A percentile compares a stretch with the other conserved stretches of the same genome.
Conservation (phyloP, 2,113 vertebrate genomes). For the Oreamnos americanus region DNA sequence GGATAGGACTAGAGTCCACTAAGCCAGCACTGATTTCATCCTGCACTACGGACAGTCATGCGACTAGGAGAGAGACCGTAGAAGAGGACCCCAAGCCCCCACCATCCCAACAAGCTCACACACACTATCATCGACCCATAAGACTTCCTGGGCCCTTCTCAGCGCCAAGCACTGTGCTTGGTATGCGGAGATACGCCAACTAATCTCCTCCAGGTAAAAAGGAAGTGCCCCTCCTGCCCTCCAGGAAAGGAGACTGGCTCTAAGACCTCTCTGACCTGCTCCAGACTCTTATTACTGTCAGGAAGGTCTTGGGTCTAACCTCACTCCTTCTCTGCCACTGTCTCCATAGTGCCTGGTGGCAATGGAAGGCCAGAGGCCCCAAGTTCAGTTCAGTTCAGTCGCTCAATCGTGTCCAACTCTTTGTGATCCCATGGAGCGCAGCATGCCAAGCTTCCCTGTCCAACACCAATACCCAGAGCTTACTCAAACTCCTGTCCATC, state of each 20-base stretch:
- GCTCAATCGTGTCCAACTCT: rapidly evolving
- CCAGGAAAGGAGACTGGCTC: not conserved
- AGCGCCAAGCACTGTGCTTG: not conserved
- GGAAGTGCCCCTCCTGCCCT: not conserved
- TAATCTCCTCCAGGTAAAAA: not conserved
- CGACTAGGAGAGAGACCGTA: not conserved
- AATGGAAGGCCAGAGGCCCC: not conserved
- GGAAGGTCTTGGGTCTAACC: not conserved
- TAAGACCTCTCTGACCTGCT: not conserved
- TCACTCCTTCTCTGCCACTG: not conserved
- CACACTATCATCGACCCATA: not conserved
- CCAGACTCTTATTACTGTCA: not conserved
- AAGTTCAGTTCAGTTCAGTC: not conserved
- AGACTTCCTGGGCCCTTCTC: not conserved
- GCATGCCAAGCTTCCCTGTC: not conserved
- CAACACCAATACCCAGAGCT: not conserved
- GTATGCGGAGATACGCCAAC: not conserved
- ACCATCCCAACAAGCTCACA: not conserved
- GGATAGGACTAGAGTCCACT: not conserved
- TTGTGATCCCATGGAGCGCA: not conserved
- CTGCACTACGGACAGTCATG: not conserved
- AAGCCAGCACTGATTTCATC: not conserved
- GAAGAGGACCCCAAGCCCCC: not conserved
- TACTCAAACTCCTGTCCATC: not conserved
- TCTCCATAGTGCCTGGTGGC: not conserved